A percentile compares a stretch with the other conserved stretches of the same genome.
These are phyloP conservation scores for Drosophila lowei DNA, from an alignment of 1,140 invertebrate species.

Conservation along the genomic window DNA sequence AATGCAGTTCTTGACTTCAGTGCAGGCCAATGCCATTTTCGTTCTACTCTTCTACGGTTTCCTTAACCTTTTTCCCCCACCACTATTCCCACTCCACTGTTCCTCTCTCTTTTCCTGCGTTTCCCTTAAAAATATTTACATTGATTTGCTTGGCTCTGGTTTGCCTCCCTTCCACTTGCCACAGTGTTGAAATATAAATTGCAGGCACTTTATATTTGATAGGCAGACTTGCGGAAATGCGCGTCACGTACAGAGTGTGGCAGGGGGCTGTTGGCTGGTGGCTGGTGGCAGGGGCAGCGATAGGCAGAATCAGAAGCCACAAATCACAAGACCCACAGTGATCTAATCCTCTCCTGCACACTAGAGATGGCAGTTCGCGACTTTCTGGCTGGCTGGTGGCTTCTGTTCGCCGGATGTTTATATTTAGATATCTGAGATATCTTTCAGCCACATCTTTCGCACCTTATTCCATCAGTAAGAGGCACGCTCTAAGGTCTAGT, in stretches of 20 bases:
- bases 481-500: too few species aligned
- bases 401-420: too few species aligned
- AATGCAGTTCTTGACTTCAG: constrained; percentile 62
- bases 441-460: not conserved
- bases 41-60: constrained; percentile 33
- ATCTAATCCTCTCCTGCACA: too few species aligned
- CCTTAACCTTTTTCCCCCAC: constrained; percentile 48
- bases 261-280: not conserved
- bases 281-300: not conserved
- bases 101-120: constrained; percentile 7
- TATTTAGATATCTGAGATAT: too few species aligned
- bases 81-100: not conserved
- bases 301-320: constrained; percentile 60
- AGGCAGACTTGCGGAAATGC: constrained; percentile 70
- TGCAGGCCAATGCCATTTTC: constrained; percentile 31
- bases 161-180: constrained; percentile 15
- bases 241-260: constrained; percentile 63
- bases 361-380: constrained; percentile 14
- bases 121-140: constrained; percentile 71
- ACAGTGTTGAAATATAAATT: constrained; percentile 72
- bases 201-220: constrained; percentile 77
- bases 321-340: constrained; percentile 56
- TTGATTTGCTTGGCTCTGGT: constrained; percentile 62
- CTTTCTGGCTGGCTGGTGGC: too few species aligned
- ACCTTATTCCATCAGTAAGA: not conserved